These are phyloP conservation scores for Chrysochloris asiatica DNA, from an alignment of 2,113 vertebrate species.

Conservation along the genomic window DNA sequence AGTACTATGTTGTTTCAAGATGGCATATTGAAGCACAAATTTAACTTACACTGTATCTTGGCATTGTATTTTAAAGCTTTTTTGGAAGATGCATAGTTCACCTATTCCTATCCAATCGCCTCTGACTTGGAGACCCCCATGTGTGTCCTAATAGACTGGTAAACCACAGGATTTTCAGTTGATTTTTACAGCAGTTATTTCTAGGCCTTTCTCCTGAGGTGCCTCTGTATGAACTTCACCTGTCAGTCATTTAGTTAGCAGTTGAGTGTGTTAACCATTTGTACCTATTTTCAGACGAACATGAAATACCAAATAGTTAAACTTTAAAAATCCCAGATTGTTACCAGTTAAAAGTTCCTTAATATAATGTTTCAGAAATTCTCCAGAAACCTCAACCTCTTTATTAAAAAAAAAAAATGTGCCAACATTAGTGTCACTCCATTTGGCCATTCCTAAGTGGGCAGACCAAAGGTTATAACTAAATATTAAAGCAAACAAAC, in stretches of 20 bases:
- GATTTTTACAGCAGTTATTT: background rate
- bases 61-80: background rate
- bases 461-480: background rate
- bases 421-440: background rate
- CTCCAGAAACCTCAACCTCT: background rate
- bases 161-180: background rate
- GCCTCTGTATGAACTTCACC: background rate
- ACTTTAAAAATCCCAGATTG: background rate
- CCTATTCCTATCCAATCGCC: background rate
- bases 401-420: background rate
- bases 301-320: conserved; percentile 13
- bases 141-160: background rate
- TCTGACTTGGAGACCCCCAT: background rate
- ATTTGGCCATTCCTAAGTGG: background rate
- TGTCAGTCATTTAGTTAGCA: background rate
- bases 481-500: background rate
- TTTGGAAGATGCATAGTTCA: background rate
- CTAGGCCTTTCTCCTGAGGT: background rate
- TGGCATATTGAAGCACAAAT: background rate
- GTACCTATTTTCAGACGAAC: background rate
- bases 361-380: background rate
- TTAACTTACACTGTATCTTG: background rate
- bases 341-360: background rate
- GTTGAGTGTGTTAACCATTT: background rate
- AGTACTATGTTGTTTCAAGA: background rate